phyloP scores from a whole-genome alignment of 2,888 invertebrate species.

The Stegophylla sp. region DNA sequence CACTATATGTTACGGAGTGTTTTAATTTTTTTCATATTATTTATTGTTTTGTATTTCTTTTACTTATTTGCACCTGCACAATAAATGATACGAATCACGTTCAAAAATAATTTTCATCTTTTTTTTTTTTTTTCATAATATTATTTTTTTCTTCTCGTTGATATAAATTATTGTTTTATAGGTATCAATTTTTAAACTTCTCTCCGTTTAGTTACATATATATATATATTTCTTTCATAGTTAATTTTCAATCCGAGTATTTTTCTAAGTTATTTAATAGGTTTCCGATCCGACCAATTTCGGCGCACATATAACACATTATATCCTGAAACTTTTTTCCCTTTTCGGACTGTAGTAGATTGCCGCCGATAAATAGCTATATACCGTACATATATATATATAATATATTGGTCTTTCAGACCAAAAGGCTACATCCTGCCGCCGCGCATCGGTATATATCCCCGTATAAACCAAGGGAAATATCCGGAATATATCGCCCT shows the following conservation, averaged over 20 bases:
- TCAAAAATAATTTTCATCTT: no score
- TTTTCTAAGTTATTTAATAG: neutral
- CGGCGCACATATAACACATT: neutral
- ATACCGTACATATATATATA: neutral
- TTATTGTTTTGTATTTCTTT: no score
- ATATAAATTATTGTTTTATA: neutral
- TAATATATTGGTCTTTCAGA: constrained; percentile 14
- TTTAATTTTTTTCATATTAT: no score
- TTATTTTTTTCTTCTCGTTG: no score
- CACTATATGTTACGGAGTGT: no score
- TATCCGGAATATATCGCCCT: constrained; percentile 51
- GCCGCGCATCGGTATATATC: neutral
- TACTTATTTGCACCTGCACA: no score
- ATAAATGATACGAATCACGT: no score
- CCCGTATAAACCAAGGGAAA: constrained; percentile 30
- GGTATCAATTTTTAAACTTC: neutral
- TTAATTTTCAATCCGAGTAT: neutral
- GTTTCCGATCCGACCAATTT: neutral
- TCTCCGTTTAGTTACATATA: neutral
- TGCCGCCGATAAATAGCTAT: neutral
- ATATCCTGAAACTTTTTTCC: neutral
- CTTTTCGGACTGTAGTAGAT: neutral
- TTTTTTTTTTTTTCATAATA: constrained; percentile 11
- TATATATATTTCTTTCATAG: neutral
- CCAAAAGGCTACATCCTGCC: constrained; percentile 19